Evolutionary conservation across 2,888 invertebrate genomes (phyloP).

Genomic region (Tryphoninae sp.): DNA sequence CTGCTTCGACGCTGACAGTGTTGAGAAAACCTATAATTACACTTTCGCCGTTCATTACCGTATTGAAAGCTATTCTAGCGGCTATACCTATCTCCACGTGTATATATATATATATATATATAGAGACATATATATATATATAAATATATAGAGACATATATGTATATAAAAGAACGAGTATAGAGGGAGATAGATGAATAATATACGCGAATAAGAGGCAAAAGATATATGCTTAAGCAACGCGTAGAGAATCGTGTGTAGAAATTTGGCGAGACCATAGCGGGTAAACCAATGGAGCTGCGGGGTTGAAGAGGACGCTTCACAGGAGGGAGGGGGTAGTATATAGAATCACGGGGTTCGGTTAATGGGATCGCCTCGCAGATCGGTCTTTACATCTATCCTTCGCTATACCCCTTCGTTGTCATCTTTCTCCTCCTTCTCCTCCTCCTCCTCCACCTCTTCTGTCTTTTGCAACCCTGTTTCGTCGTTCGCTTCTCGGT

Average conservation of each 20-base stretch:
- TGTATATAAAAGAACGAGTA: neutral
- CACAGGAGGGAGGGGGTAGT: slow-evolving; percentile 30
- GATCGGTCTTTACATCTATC: slow-evolving; percentile 59
- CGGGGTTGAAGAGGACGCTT: slow-evolving; percentile 61
- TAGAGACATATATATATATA: neutral
- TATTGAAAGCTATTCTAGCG: slow-evolving; percentile 19
- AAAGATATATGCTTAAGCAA: slow-evolving; percentile 46
- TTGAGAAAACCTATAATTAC: slow-evolving; percentile 42
- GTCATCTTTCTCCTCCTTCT: slow-evolving; percentile 55
- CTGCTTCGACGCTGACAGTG: slow-evolving; percentile 29
- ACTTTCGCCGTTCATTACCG: slow-evolving; percentile 36
- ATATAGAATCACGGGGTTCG: slow-evolving; percentile 65
- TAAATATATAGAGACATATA: neutral
- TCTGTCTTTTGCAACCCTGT: slow-evolving; percentile 64
- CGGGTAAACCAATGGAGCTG: slow-evolving; percentile 62
- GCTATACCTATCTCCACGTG: neutral
- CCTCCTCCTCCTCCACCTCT: slow-evolving; percentile 40
- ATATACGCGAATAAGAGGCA: slow-evolving; percentile 38
- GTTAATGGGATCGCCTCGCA: slow-evolving; percentile 75
- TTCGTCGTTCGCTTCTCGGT: slow-evolving; percentile 62
- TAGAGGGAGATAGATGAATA: slow-evolving; percentile 32
- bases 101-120: neutral
- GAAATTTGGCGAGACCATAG: slow-evolving; percentile 39
- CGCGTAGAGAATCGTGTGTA: slow-evolving; percentile 52
- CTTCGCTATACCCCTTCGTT: slow-evolving; percentile 50